Conservation (phyloP, 1,140 invertebrate species). For the Tigriopus japonicus region DNA sequence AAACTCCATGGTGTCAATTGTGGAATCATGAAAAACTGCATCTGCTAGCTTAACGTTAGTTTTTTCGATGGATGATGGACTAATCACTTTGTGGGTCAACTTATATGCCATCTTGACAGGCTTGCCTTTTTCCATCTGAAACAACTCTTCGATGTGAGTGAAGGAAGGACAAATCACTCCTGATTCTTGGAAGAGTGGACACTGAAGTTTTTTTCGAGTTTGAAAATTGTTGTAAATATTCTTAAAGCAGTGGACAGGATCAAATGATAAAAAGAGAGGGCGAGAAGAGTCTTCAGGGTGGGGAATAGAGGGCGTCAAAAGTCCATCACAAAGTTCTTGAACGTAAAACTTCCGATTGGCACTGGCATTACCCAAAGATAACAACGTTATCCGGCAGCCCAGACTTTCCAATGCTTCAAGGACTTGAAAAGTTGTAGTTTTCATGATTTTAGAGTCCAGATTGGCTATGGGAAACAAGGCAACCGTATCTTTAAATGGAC, state of each 20-base stretch:
- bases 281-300: not conserved
- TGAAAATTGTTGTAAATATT: not conserved
- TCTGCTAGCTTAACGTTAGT: not conserved
- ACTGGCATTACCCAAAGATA: not conserved
- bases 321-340: not conserved
- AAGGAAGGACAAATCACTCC: not conserved
- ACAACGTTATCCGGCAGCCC: not conserved
- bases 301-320: not conserved
- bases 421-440: not conserved
- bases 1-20: not conserved
- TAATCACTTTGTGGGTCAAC: not conserved
- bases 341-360: constrained; percentile 1
- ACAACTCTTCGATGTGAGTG: not conserved
- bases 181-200: not conserved
- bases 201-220: not conserved
- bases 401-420: not conserved
- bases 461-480: not conserved
- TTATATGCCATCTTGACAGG: not conserved
- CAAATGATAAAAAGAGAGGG: not conserved
- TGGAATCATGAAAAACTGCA: not conserved
- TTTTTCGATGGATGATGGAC: not conserved
- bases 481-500: not conserved
- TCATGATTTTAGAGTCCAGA: not conserved
- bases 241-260: not conserved
- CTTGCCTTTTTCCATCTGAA: not conserved